Evolutionary conservation across 2,797 vertebrate species (phyloP).

Genomic region (Leptoclinus maculatus): DNA sequence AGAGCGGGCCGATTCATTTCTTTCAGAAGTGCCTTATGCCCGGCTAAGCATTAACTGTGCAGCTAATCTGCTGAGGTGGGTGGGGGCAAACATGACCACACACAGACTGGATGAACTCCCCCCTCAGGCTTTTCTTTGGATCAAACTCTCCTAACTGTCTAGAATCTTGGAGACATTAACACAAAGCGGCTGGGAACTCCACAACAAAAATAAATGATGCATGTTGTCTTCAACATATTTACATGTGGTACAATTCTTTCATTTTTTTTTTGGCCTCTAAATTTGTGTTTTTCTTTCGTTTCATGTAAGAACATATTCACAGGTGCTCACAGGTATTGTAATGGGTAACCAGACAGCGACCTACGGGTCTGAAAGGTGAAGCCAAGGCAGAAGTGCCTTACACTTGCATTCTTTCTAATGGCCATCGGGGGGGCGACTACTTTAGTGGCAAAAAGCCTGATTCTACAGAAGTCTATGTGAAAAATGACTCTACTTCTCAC

Average conservation of each 20-base stretch:
- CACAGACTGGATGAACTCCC: conserved; percentile 29
- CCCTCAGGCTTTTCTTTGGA: conserved; percentile 14
- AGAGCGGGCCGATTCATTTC: background rate
- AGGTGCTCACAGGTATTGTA: background rate
- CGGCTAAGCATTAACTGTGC: conserved; percentile 32
- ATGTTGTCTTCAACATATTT: background rate
- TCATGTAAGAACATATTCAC: background rate
- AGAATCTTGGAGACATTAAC: conserved; percentile 25
- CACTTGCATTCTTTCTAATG: too few relatives aligned
- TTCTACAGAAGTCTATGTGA: too few relatives aligned
- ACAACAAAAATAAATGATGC: background rate
- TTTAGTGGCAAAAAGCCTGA: too few relatives aligned
- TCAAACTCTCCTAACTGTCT: conserved; percentile 28
- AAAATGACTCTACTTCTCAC: too few relatives aligned
- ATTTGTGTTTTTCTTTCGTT: background rate
- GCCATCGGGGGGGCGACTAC: too few relatives aligned
- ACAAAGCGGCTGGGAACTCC: background rate
- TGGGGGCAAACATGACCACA: conserved; percentile 52
- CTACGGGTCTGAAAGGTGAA: too few relatives aligned
- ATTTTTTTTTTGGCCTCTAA: background rate
- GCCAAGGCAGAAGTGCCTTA: background rate
- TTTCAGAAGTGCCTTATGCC: conserved; percentile 24
- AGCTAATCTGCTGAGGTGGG: conserved; percentile 58
- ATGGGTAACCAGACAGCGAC: background rate
- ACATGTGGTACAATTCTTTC: background rate